Base-by-base conservation (phyloP, 2,888 invertebrate genomes). In the Caenorhabditis zanzibari region DNA sequence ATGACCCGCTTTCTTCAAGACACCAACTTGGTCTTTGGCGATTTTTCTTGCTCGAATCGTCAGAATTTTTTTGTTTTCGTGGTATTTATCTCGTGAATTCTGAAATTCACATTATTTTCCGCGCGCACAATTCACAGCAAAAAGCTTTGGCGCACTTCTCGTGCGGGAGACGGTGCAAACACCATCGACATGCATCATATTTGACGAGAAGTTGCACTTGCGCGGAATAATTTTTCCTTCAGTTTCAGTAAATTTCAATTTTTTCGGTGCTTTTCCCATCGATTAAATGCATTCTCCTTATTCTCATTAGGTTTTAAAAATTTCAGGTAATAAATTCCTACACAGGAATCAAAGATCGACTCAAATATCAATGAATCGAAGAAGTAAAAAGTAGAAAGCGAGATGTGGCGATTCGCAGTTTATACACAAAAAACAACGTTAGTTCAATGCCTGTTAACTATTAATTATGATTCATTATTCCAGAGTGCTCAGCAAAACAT, bases 311-410 rank as follows among this genome's bases (percentile, higher is more conserved):
- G 4, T 9, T 32, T 26, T 1, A 54, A 54, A 54, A 52, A 68
- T 54, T 77, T 19, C 79, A 83, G 83, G 83, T 83, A 83, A 83
- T 71, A 79, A 79, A 41, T 72, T 80, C 74, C 83, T 56, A 1
- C 49, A 71, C 32, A 47, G 64, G 79, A 79, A 71, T 77, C 52
- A 7, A 54, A 64, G 52, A 32, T 41, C 38, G 68, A 56, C 54
- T 52, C 52, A 68, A 35, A 68, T 68, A 52, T 47, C 28, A 32
- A 68, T 4, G 1, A 68, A 19, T 52, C 47, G n/a, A 41, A 44
- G 7, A 28, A 16, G 9, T 22, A 32, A 7, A 59, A 68, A 47
- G 35, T 52, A 72, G 54, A 6, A 26, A 4, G 44, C 73, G 56
- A 68, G 26, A 82, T 82, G 82, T 82, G 82, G 82, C 64, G 82